Evolutionary conservation across 2,797 vertebrate species (phyloP).

Genomic region (Spea hammondii): DNA sequence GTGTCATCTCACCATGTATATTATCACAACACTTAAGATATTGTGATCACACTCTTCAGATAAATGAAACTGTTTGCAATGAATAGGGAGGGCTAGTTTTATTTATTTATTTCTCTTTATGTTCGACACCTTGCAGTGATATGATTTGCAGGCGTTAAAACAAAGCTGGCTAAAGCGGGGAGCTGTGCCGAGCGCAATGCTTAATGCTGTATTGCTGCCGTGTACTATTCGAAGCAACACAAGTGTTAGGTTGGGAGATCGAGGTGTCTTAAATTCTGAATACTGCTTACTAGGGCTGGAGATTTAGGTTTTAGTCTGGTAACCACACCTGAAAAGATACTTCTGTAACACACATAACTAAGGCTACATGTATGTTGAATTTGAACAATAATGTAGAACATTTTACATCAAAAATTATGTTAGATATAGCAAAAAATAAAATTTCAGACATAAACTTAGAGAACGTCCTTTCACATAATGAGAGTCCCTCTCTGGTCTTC

Average conservation of each 20-base stretch:
- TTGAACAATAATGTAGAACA: too few relatives aligned
- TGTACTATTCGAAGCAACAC: neutral
- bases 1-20: conserved; percentile 82
- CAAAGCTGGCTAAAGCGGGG: conserved; percentile 38
- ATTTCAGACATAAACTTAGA: too few relatives aligned
- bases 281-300: neutral
- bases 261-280: neutral
- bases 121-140: conserved; percentile 50
- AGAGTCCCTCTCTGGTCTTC: too few relatives aligned
- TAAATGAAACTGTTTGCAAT: conserved; percentile 64
- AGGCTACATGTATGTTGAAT: too few relatives aligned
- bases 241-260: neutral
- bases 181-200: conserved; percentile 22
- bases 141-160: conserved; percentile 51
- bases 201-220: conserved; percentile 16
- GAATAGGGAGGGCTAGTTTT: conserved; percentile 56
- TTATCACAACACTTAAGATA: conserved; percentile 80
- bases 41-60: conserved; percentile 79
- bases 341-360: too few relatives aligned
- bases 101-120: conserved; percentile 47
- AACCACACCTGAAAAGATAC: too few relatives aligned
- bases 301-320: too few relatives aligned
- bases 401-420: too few relatives aligned
- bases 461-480: too few relatives aligned
- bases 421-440: too few relatives aligned